These are phyloP conservation scores for Embidobia sp. DNA, from an alignment of 2,888 invertebrate species.

Conservation along the genomic window DNA sequence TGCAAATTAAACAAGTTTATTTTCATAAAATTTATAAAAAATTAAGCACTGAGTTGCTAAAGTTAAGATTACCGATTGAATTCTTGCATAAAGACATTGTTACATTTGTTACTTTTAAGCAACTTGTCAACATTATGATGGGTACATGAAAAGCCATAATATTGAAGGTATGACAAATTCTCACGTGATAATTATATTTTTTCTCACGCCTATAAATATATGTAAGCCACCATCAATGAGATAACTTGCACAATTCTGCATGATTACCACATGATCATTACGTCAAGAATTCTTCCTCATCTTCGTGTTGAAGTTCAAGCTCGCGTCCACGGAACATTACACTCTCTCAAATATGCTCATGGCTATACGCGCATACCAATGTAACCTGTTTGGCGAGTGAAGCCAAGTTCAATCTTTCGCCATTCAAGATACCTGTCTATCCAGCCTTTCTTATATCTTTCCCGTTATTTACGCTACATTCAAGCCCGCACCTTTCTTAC, in stretches of 20 bases:
- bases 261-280: conserved; percentile 32
- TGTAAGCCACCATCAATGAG: too few species aligned
- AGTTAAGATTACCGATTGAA: too few species aligned
- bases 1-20: too few species aligned
- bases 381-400: conserved; percentile 47
- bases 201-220: conserved; percentile 40
- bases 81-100: too few species aligned
- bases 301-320: conserved; percentile 58
- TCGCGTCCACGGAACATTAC: conserved; percentile 46
- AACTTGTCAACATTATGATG: too few species aligned
- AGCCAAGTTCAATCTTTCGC: conserved; percentile 57
- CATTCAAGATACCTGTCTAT: conserved; percentile 64
- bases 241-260: too few species aligned
- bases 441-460: conserved; percentile 57
- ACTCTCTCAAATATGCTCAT: conserved; percentile 56
- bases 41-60: too few species aligned
- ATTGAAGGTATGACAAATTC: too few species aligned
- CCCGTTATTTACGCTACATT: conserved; percentile 66
- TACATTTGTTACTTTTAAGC: too few species aligned
- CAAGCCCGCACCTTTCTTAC: conserved; percentile 56
- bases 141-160: too few species aligned
- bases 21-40: too few species aligned
- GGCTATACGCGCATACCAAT: conserved; percentile 41
- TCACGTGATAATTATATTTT: too few species aligned
- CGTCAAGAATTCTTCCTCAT: conserved; percentile 47